Base-by-base conservation (phyloP, 2,888 invertebrate genomes). In the Lepidocyrtoides sp. region DNA sequence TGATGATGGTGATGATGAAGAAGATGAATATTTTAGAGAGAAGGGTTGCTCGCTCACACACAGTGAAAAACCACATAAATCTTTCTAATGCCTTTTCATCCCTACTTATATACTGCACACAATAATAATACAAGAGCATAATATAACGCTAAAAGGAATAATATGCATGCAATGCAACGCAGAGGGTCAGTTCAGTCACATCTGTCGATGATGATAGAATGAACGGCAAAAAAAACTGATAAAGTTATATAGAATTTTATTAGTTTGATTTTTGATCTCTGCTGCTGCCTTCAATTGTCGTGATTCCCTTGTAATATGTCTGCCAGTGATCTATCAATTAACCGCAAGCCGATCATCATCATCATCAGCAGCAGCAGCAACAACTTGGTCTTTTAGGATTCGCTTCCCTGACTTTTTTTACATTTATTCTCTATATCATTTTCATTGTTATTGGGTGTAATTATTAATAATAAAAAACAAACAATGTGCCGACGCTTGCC, bases 281-380 rank as follows among this genome's bases (percentile, higher is more conserved):
- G n/a, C n/a, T n/a, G n/a, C n/a, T n/a, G 54, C 54, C 54, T 57
- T 79, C 79, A 12, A 79, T 57, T 51, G 79, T 79, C 79, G 57
- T 81, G 81, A 81, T 81, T 63, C 81, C 69, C 63, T 79, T 81
- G 72, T 89, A 72, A 60, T 84, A 69, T 90, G 90, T 79, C 85
- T 85, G 63, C 79, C 8, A 90, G 85, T 90, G 79, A 85, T 90
- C 90, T 90, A 90, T 90, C 90, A 90, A 90, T 90, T 90, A 90
- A 90, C 85, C 85, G 85, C 79, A 90, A 90, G 84, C 90, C 85
- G 90, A 90, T 75, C 82, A 72, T 83, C 66, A 63, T 86, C 75
- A 60, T 60, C 84, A 60, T 41, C 66, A 79, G n/a, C 57, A n/a
- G n/a, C n/a, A n/a, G n/a, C n/a, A 20, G 8, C 36, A 69, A 20